These are phyloP conservation scores for Cuculus canorus DNA, from an alignment of 2,797 vertebrate species.

Conservation along the genomic window DNA sequence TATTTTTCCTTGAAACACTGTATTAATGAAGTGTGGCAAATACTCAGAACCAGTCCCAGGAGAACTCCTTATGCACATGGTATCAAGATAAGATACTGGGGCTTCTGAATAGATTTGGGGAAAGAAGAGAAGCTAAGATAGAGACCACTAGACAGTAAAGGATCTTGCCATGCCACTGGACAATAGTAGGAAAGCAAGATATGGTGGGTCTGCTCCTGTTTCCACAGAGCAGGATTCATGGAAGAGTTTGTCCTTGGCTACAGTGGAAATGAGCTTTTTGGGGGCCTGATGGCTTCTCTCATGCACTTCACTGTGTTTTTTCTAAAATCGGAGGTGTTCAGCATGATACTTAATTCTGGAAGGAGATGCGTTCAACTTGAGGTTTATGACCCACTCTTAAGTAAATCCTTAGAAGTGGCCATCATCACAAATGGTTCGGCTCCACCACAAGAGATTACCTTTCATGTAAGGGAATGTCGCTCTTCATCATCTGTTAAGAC, in stretches of 20 bases:
- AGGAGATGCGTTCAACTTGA: background rate
- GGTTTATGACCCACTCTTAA: background rate
- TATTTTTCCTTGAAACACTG: conserved; percentile 49
- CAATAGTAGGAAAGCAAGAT: background rate
- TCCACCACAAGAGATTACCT: background rate
- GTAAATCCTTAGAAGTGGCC: background rate
- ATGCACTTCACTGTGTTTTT: background rate
- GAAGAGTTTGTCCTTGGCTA: background rate
- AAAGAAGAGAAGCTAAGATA: background rate
- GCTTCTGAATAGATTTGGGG: conserved; percentile 16
- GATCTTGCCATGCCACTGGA: background rate
- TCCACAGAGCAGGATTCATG: background rate
- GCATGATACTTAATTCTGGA: background rate
- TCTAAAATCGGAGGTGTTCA: background rate
- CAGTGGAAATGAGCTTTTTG: background rate
- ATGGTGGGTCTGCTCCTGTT: background rate
- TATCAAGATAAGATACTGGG: background rate
- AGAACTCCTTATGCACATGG: background rate
- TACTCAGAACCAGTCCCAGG: background rate
- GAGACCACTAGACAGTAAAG: background rate
- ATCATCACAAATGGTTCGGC: background rate
- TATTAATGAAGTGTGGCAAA: conserved; percentile 19
- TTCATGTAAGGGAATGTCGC: background rate
- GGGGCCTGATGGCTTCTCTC: background rate
- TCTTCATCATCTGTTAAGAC: background rate